phyloP scores from a whole-genome alignment of 1,140 invertebrate genomes.

The Apocrypta bakeri region DNA sequence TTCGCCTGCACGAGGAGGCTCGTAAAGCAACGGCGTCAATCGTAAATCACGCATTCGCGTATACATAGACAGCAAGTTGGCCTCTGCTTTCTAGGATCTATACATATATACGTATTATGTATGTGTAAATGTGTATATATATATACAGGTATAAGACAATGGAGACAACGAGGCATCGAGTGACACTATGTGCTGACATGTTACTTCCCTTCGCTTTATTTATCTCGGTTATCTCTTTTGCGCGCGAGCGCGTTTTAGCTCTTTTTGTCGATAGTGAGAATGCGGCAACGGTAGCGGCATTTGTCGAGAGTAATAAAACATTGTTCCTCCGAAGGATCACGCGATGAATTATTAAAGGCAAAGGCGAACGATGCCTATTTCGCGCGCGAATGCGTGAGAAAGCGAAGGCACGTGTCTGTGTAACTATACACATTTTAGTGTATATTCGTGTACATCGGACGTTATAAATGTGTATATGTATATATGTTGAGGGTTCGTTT shows the following conservation, averaged over 20 bases:
- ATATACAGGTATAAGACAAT: constrained; percentile 27
- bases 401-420: constrained; percentile 11
- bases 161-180: constrained; percentile 35
- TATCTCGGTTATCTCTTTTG: constrained; percentile 27
- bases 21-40: constrained; percentile 43
- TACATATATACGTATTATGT: too few species aligned
- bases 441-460: too few species aligned
- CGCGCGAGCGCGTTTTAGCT: background rate
- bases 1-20: background rate
- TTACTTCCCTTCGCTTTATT: constrained; percentile 41
- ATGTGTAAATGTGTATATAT: too few species aligned
- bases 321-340: constrained; percentile 34
- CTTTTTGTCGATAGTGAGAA: background rate
- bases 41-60: constrained; percentile 28
- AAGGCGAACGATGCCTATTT: too few species aligned
- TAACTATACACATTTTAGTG: too few species aligned
- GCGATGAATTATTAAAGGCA: constrained; percentile 48
- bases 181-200: constrained; percentile 27
- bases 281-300: background rate
- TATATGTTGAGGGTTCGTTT: background rate
- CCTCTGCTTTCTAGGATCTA: too few species aligned
- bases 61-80: background rate
- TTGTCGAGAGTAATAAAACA: constrained; percentile 36
- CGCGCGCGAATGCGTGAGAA: constrained; percentile 37
- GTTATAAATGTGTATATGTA: too few species aligned